Evolutionary conservation across 2,797 vertebrate genomes (phyloP).

Genomic region (Lepidocolaptes lacrymiger): DNA sequence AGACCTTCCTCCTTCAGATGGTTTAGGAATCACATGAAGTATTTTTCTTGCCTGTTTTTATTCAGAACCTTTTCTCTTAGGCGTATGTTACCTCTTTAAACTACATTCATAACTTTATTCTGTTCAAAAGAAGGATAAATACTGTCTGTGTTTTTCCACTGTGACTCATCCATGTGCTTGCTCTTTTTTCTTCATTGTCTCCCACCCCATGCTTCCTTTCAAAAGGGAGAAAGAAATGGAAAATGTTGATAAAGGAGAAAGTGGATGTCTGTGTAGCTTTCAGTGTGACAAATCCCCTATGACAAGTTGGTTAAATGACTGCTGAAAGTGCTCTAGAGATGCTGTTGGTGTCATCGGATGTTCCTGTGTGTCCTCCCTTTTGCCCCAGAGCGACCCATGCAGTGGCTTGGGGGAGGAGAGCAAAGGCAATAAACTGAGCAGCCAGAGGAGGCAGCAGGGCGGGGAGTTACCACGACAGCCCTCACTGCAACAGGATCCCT

Average conservation of each 20-base stretch:
- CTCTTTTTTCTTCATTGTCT: not conserved
- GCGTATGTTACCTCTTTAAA: not conserved
- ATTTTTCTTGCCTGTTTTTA: slow-evolving; percentile 21
- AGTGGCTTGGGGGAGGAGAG: not conserved
- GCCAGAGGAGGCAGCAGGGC: not conserved
- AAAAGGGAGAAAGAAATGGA: not conserved
- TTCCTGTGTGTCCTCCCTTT: not conserved
- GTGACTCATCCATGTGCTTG: slow-evolving; percentile 2
- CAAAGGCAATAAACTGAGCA: not conserved
- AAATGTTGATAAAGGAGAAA: not conserved
- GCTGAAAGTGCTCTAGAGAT: slow-evolving; percentile 4
- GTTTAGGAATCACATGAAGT: not conserved
- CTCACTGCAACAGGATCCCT: not conserved
- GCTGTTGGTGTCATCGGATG: not conserved
- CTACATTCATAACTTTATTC: not conserved
- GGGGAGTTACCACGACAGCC: not conserved
- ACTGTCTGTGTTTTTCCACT: not conserved
- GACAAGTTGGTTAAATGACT: slow-evolving; percentile 18
- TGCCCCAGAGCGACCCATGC: fast-evolving
- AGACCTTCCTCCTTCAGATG: not conserved
- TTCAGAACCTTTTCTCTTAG: not conserved
- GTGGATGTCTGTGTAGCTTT: not conserved
- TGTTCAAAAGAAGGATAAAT: not conserved
- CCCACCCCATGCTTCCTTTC: not conserved
- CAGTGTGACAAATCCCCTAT: not conserved